Percentiles rank a stretch among this genome's conserved stretches.
Conservation (phyloP, 1,140 invertebrate species). For the Pachypsylla venusta region DNA sequence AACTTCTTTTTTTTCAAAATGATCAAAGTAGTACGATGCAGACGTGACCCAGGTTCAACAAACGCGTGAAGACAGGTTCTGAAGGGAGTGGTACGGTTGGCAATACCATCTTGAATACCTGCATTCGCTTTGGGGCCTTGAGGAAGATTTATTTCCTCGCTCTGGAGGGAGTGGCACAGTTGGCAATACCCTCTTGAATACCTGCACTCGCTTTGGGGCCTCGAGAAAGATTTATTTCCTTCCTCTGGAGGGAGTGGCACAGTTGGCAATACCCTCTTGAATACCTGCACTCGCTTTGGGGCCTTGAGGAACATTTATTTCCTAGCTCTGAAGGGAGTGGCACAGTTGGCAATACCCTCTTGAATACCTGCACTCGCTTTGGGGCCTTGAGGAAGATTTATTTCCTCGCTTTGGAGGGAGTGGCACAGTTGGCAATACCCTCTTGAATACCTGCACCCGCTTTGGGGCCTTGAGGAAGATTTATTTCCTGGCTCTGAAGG, state of each 20-base stretch:
- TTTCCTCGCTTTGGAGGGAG: slow-evolving; percentile 29
- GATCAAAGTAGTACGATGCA: slow-evolving; percentile 25
- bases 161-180: too few species aligned
- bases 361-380: neutral
- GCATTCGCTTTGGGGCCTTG: slow-evolving; percentile 22
- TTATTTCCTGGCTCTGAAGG: neutral
- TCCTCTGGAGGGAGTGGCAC: too few species aligned
- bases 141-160: neutral
- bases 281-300: too few species aligned
- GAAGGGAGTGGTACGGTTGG: slow-evolving; percentile 29
- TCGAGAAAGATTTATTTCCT: neutral
- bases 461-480: slow-evolving; percentile 18
- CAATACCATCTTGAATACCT: slow-evolving; percentile 25
- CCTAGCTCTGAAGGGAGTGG: too few species aligned
- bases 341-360: neutral
- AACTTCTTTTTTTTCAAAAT: slow-evolving; percentile 26
- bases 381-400: neutral
- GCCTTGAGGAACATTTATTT: too few species aligned
- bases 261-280: too few species aligned
- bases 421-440: slow-evolving; percentile 25
- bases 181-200: neutral
- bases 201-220: neutral
- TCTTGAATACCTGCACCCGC: slow-evolving; percentile 25
- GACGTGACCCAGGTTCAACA: slow-evolving; percentile 32
- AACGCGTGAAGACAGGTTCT: slow-evolving; percentile 29